These are phyloP conservation scores for Axis porcinus DNA, from an alignment of 2,113 vertebrate species.

Conservation along the genomic window DNA sequence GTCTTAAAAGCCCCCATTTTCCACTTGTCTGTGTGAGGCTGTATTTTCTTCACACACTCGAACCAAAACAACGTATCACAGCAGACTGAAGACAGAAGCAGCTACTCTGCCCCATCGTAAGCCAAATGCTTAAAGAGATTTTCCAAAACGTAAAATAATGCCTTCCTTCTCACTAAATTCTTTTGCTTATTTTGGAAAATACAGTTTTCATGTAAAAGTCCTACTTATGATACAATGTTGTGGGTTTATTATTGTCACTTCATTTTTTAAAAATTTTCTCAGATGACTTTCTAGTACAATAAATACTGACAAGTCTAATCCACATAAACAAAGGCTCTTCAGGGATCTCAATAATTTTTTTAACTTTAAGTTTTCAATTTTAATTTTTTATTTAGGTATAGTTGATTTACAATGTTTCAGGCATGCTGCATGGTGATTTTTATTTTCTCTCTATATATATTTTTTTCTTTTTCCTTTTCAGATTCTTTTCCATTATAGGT, in stretches of 20 bases:
- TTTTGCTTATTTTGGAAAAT: not conserved
- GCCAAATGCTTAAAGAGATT: not conserved
- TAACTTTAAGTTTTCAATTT: not conserved
- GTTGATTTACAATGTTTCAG: not conserved
- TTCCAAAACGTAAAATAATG: not conserved
- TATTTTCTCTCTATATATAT: not conserved
- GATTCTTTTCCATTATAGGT: not conserved
- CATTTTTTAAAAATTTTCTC: not conserved
- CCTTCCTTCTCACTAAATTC: not conserved
- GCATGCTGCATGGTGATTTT: not conserved
- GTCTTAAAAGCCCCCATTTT: not conserved
- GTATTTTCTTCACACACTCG: not conserved
- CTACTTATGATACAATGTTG: not conserved
- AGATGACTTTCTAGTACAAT: not conserved
- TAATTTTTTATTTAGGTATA: not conserved
- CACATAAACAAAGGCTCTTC: not conserved
- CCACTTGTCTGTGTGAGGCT: fast-evolving
- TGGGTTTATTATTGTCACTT: not conserved
- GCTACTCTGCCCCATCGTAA: not conserved
- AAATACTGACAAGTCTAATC: not conserved
- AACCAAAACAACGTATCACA: not conserved
- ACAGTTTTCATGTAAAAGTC: not conserved
- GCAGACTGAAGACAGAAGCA: not conserved
- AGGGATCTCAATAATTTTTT: not conserved
- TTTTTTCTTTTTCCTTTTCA: not conserved